Evolutionary conservation across 2,113 vertebrate species (phyloP).

Genomic region (Ia io): DNA sequence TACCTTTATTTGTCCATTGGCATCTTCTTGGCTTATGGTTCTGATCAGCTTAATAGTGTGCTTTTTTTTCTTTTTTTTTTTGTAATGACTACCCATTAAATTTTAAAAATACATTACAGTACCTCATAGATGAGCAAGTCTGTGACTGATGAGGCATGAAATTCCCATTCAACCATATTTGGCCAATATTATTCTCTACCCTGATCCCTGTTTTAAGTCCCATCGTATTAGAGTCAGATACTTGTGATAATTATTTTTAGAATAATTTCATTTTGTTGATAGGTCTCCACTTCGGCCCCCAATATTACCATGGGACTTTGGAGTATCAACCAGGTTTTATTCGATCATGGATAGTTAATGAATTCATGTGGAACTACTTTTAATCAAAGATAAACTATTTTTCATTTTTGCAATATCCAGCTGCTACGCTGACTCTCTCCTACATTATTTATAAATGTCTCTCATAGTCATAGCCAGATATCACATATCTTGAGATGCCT

Average conservation of each 20-base stretch:
- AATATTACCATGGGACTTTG: neutral
- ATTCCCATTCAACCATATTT: constrained; percentile 32
- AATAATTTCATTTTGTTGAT: neutral
- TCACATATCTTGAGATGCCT: constrained; percentile 2
- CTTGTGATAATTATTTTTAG: neutral
- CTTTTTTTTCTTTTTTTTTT: constrained; percentile 71
- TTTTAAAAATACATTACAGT: constrained; percentile 56
- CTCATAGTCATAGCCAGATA: neutral
- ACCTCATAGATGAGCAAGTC: constrained; percentile 47
- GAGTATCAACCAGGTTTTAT: neutral
- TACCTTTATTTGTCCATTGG: constrained; percentile 40
- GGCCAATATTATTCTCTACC: neutral
- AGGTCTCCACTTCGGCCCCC: neutral
- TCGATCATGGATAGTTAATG: neutral
- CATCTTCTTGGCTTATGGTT: constrained; percentile 72
- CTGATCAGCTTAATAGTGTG: constrained; percentile 70
- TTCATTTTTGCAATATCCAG: constrained; percentile 62
- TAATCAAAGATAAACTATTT: constrained; percentile 36
- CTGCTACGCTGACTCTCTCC: constrained; percentile 60
- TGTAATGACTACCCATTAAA: constrained; percentile 46
- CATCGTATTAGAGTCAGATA: neutral
- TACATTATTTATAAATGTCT: constrained; percentile 40
- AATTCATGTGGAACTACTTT: constrained; percentile 52
- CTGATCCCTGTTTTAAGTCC: neutral
- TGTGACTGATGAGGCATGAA: constrained; percentile 41